A percentile compares a stretch with the other conserved stretches of the same genome.
Evolutionary conservation across 2,888 invertebrate genomes (phyloP).

Genomic region (Rhamphomyia laevipes): DNA sequence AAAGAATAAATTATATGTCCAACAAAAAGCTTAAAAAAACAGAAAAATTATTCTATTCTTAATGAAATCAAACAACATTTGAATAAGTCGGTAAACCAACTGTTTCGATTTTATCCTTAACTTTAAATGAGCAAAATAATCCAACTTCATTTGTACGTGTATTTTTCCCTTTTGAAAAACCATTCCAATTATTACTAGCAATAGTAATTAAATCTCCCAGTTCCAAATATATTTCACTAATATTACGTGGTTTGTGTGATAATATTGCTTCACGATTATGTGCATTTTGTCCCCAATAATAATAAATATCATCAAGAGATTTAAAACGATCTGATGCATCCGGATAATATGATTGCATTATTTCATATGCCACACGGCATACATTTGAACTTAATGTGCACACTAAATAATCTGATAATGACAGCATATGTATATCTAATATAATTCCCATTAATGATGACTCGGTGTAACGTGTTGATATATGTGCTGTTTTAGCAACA

Average conservation of each 20-base stretch:
- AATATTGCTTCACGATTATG: constrained; percentile 71
- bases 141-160: constrained; percentile 67
- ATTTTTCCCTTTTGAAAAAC: constrained; percentile 86
- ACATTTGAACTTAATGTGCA: constrained; percentile 99
- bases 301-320: constrained; percentile 96
- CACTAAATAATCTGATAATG: constrained; percentile 82
- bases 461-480: constrained; percentile 82
- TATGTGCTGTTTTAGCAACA: constrained; percentile 81
- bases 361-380: constrained; percentile 94
- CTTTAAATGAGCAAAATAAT: constrained; percentile 68
- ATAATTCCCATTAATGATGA: constrained; percentile 86
- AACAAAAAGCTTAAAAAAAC: too few species aligned
- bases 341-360: constrained; percentile 66
- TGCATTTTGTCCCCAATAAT: constrained; percentile 92
- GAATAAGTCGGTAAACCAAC: constrained; percentile 72
- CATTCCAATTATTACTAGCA: constrained; percentile 96
- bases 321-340: constrained; percentile 65
- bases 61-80: constrained; percentile 13
- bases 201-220: constrained; percentile 79
- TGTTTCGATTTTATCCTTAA: constrained; percentile 67
- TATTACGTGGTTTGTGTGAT: constrained; percentile 49
- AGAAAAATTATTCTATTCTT: neutral
- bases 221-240: constrained; percentile 58
- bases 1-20: neutral
- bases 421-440: constrained; percentile 82